These are phyloP conservation scores for Haplotaxodon microlepis DNA, from an alignment of 2,113 vertebrate genomes.

Conservation along the genomic window DNA sequence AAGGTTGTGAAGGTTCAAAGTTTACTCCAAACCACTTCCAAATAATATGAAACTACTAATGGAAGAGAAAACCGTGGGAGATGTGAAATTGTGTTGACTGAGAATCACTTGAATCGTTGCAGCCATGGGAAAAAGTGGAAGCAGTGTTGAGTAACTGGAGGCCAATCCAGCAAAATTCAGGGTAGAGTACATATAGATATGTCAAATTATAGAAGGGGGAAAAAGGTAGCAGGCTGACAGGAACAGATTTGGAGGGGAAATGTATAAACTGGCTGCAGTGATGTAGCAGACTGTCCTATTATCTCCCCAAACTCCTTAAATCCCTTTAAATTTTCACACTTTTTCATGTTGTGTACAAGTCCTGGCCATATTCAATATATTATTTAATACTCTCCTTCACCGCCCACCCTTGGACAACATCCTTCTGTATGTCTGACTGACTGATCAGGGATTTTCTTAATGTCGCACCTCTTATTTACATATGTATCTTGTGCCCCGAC, in stretches of 20 bases:
- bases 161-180: not conserved
- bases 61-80: not conserved
- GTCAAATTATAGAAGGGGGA: not conserved
- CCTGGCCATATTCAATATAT: not conserved
- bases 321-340: not conserved
- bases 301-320: not conserved
- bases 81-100: not conserved
- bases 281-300: not conserved
- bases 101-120: not conserved
- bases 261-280: not conserved
- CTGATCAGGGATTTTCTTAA: not conserved
- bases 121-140: not conserved
- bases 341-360: not conserved
- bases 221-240: not conserved
- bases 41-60: conserved; percentile 9
- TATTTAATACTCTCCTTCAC: not conserved
- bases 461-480: not conserved
- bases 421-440: not conserved
- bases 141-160: not conserved
- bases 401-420: not conserved
- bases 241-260: not conserved
- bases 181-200: not conserved
- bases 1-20: not conserved
- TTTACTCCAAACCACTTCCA: not conserved
- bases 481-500: not conserved